phyloP scores from a whole-genome alignment of 2,888 invertebrate species.

The Tuberolachnus salignus region DNA sequence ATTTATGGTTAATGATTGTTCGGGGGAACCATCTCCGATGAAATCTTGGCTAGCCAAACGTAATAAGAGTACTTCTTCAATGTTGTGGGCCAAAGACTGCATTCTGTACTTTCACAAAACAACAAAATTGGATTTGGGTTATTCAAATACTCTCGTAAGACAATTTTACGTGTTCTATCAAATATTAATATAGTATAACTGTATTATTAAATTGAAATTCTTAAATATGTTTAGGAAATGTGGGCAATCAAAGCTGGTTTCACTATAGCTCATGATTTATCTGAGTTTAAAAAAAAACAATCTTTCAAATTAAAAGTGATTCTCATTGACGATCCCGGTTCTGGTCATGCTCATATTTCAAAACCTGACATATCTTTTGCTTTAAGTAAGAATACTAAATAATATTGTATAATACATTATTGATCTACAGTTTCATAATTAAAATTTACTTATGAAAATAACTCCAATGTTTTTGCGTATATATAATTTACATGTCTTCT shows the following conservation, averaged over 20 bases:
- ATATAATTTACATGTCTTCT: too few species aligned
- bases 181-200: too few species aligned
- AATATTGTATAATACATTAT: too few species aligned
- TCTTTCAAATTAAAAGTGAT: too few species aligned
- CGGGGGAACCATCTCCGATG: slow-evolving; percentile 15
- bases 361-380: too few species aligned
- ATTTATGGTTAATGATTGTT: slow-evolving; percentile 6
- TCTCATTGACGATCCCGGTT: too few species aligned
- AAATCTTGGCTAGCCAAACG: slow-evolving; percentile 11
- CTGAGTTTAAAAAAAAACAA: neutral
- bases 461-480: too few species aligned
- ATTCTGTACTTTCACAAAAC: slow-evolving; percentile 13
- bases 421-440: too few species aligned
- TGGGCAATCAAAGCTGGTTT: slow-evolving; percentile 28
- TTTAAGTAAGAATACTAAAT: too few species aligned
- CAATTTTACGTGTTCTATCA: neutral
- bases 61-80: slow-evolving; percentile 5
- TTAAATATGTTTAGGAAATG: neutral
- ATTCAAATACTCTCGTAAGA: neutral
- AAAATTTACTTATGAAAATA: too few species aligned
- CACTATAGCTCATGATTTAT: neutral
- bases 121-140: neutral
- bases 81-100: slow-evolving; percentile 31
- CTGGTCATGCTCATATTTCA: too few species aligned
- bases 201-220: neutral